phyloP scores from a whole-genome alignment of 2,113 vertebrate species.

The Balaenoptera acutorostrata region DNA sequence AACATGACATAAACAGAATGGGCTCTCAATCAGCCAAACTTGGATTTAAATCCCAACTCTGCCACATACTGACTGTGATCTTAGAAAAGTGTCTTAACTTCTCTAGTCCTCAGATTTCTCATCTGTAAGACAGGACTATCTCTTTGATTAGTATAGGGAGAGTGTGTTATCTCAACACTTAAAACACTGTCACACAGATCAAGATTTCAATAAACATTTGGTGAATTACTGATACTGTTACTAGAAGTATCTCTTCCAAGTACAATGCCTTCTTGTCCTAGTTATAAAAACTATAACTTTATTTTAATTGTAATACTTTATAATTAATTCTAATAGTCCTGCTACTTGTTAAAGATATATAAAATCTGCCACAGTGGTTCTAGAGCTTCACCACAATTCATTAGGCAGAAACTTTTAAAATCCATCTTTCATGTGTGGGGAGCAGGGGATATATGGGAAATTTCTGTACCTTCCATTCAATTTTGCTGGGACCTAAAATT shows the following conservation, averaged over 20 bases:
- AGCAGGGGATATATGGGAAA: background rate
- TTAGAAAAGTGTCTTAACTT: background rate
- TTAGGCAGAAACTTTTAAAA: constrained; percentile 1
- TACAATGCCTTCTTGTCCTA: background rate
- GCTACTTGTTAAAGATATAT: background rate
- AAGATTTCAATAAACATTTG: background rate
- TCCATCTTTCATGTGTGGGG: background rate
- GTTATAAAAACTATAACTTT: background rate
- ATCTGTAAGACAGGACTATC: background rate
- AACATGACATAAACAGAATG: background rate
- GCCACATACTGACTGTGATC: background rate
- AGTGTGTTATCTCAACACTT: background rate
- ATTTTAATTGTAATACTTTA: background rate
- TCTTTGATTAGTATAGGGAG: background rate
- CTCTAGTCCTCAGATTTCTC: background rate
- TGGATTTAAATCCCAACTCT: constrained; percentile 2
- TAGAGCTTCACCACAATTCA: background rate
- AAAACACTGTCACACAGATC: background rate
- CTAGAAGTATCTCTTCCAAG: background rate
- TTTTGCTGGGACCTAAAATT: background rate
- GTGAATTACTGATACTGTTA: background rate
- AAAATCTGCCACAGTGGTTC: background rate
- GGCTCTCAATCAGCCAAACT: background rate
- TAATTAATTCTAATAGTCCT: constrained; percentile 5
- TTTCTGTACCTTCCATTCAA: background rate